Base-by-base conservation (phyloP, 2,888 invertebrate genomes). In the Silvanus unidentatus region DNA sequence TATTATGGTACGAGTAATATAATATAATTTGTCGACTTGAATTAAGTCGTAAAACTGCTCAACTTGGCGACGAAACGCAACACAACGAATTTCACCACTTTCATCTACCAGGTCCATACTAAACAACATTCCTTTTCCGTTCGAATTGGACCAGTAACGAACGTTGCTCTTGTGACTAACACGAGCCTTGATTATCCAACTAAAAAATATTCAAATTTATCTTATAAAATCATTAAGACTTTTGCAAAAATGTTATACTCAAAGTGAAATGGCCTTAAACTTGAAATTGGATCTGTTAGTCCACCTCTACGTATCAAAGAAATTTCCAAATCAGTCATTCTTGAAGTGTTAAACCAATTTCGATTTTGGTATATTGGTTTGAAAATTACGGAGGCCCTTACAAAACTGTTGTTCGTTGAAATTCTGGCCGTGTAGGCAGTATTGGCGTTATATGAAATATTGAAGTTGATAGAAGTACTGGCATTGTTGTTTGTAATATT, bases 101-200 rank as follows among this genome's bases (percentile, higher is more conserved):
- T 94, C 93, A 70, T 98, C 98, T 48, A 89, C 75, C n/a, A 98
- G 72, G 70, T 94, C 94, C 75, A 96, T 82, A 49, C 84, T 89
- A 69, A 98, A 98, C 2, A 98, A 75, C 67, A 92, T 91, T 1
- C 98, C 98, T 70, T 95, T 94, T 0, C 96, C 95, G 45, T 82
- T 79, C 0, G 92, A 85, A 71, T 98, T 98, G 50, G 84, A 89
- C 92, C 94, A 98, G 0, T 84, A 86, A 45, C 89, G 80, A 37
- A 97, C 81, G 0, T 75, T 64, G 0, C 86, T 78, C 68, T 98
- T 98, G 57, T 79, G 82, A 47, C 86, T 86, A 0, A 97, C 89
- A 40, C 96, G 79, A 1, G 86, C 97, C 66, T 88, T 88, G 47
- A 98, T 89, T 1, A 90, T 85, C 95, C 96, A 97, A 60, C 87